Evolutionary conservation across 2,113 vertebrate genomes (phyloP).

Genomic region (Coturnix japonica): DNA sequence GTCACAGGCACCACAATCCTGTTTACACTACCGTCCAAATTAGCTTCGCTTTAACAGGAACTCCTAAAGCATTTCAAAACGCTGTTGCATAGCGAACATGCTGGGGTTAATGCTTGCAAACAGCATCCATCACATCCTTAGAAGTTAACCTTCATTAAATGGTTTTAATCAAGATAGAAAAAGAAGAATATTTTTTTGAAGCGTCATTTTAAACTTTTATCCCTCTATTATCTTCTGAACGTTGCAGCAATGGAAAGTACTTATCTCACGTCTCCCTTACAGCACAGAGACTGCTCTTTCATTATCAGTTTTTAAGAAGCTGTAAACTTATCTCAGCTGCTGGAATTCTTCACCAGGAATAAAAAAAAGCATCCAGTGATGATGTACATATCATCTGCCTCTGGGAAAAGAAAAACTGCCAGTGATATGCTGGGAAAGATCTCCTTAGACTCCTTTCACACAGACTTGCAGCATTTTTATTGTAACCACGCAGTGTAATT

Average conservation of each 20-base stretch:
- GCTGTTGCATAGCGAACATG: not conserved
- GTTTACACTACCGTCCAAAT: not conserved
- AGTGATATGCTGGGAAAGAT: conserved; percentile 67
- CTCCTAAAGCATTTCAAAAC: not conserved
- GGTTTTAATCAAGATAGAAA: conserved; percentile 56
- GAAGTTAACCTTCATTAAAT: conserved; percentile 38
- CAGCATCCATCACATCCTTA: not conserved
- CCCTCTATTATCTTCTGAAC: conserved; percentile 52
- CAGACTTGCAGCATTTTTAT: conserved; percentile 26
- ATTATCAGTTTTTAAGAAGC: conserved; percentile 64
- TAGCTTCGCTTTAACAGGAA: not conserved
- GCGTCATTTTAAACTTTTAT: conserved; percentile 58
- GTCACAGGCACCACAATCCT: not conserved
- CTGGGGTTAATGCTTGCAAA: conserved; percentile 40
- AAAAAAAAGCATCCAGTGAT: conserved; percentile 28
- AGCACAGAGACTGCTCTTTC: conserved; percentile 55
- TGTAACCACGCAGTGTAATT: conserved; percentile 46
- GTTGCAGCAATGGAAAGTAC: conserved; percentile 31
- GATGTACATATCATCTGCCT: conserved; percentile 72
- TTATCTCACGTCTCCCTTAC: conserved; percentile 44
- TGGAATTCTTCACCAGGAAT: conserved; percentile 42
- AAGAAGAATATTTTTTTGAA: conserved; percentile 40
- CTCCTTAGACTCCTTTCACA: conserved; percentile 44
- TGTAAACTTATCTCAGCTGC: conserved; percentile 72
- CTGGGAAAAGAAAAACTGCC: conserved; percentile 69